A percentile compares a stretch with the other conserved stretches of the same genome.
These are phyloP conservation scores for Proctacanthus coquilletti DNA, from an alignment of 1,140 invertebrate genomes.

Conservation along the genomic window DNA sequence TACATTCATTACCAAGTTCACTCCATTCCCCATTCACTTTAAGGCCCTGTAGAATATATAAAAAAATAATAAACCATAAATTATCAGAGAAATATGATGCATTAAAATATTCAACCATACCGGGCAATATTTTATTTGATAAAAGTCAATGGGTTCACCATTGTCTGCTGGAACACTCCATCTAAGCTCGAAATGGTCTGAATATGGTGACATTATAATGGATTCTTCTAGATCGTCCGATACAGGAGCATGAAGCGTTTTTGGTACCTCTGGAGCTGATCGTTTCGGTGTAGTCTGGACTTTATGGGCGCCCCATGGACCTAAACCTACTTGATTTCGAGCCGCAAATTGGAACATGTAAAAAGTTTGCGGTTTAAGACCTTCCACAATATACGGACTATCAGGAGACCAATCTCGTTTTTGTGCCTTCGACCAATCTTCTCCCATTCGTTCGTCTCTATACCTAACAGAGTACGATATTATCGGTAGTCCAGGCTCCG, in stretches of 20 bases:
- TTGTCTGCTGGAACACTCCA: constrained; percentile 77
- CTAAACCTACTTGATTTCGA: constrained; percentile 64
- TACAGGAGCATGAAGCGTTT: constrained; percentile 22
- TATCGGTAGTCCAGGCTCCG: constrained; percentile 58
- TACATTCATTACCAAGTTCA: constrained; percentile 39
- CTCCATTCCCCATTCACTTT: constrained; percentile 46
- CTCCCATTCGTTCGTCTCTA: constrained; percentile 42
- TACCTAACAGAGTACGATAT: constrained; percentile 57
- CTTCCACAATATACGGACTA: constrained; percentile 63
- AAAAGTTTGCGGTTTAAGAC: constrained; percentile 54
- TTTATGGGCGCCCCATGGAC: constrained; percentile 46
- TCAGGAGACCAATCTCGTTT: constrained; percentile 62
- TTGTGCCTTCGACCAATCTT: constrained; percentile 45
- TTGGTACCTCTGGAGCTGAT: constrained; percentile 29
- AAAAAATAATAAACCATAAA: constrained; percentile 3
- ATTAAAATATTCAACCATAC: constrained; percentile 37
- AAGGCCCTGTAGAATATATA: constrained; percentile 29
- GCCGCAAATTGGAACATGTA: constrained; percentile 79
- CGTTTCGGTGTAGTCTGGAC: constrained; percentile 40
- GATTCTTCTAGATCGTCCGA: constrained; percentile 26
- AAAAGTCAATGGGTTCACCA: constrained; percentile 72
- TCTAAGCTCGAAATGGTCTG: constrained; percentile 58
- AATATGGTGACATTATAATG: constrained; percentile 35
- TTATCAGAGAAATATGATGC: background rate
- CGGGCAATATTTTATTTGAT: constrained; percentile 62